Percentiles rank a stretch among this genome's conserved stretches.
Evolutionary conservation across 1,140 invertebrate genomes (phyloP).

Genomic region (Vanessa atalanta): DNA sequence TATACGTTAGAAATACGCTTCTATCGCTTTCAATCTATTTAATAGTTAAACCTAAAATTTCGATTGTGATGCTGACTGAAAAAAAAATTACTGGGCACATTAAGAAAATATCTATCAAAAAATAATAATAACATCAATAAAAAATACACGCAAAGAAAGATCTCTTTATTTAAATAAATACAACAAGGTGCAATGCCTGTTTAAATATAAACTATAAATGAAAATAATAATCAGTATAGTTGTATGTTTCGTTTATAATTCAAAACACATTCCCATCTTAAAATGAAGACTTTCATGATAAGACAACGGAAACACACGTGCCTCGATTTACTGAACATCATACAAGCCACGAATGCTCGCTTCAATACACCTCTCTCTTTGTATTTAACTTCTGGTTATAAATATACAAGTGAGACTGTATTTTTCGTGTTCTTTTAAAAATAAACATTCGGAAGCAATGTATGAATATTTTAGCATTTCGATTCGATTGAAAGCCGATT

Average conservation of each 20-base stretch:
- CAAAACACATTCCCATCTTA: constrained; percentile 47
- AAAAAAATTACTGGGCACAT: too few species aligned
- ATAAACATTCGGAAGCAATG: not conserved
- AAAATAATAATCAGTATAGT: not conserved
- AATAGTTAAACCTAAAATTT: too few species aligned
- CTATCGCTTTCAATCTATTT: too few species aligned
- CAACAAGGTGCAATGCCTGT: too few species aligned
- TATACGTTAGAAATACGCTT: too few species aligned
- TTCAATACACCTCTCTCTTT: not conserved
- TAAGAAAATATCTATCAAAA: too few species aligned
- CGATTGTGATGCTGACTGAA: too few species aligned
- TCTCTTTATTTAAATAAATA: too few species aligned
- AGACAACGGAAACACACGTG: constrained; percentile 41
- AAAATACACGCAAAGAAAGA: too few species aligned
- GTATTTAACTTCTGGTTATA: constrained; percentile 1
- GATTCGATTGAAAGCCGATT: too few species aligned
- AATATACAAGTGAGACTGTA: not conserved
- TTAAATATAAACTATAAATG: not conserved
- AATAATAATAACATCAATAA: too few species aligned
- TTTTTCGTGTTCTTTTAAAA: not conserved
- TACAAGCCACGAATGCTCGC: not conserved
- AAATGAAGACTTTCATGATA: constrained; percentile 44
- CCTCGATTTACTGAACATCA: constrained; percentile 17
- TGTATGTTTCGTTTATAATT: constrained; percentile 44
- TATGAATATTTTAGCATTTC: not conserved